A percentile compares a stretch with the other conserved stretches of the same genome.
Conservation (phyloP, 2,888 invertebrate species). For the Gandaritis pyraliata region DNA sequence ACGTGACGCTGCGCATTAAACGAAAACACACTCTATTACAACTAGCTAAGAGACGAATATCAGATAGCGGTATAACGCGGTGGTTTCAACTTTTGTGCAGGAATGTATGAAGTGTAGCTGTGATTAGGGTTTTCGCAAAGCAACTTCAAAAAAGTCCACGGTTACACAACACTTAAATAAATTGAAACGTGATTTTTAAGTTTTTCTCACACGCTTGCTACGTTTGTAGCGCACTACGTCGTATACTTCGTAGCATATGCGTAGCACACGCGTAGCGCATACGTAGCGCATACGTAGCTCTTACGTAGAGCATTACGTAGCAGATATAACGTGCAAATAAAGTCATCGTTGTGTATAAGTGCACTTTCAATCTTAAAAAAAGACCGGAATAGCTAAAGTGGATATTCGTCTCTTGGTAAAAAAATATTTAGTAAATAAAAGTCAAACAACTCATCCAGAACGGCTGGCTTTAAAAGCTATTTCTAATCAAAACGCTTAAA, state of each 20-base stretch:
- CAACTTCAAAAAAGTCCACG: not conserved
- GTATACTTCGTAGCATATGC: not conserved
- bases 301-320: constrained; percentile 9
- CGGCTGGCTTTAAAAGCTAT: constrained; percentile 36
- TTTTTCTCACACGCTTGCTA: not conserved
- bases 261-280: not conserved
- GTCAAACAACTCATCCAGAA: constrained; percentile 30
- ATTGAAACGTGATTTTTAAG: not conserved
- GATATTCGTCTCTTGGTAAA: constrained; percentile 29
- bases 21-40: constrained; percentile 37
- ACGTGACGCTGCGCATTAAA: constrained; percentile 82
- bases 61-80: not conserved
- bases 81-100: not conserved
- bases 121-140: constrained; percentile 29
- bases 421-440: constrained; percentile 37
- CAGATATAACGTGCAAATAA: not conserved
- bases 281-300: not conserved
- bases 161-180: no score
- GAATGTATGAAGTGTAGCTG: not conserved
- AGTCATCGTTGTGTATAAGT: not conserved
- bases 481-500: constrained; percentile 31
- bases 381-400: not conserved
- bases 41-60: constrained; percentile 46
- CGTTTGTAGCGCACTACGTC: not conserved
- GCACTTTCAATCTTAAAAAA: no score